Conservation (phyloP, 2,113 vertebrate genomes). For the Leuciscus idus region DNA sequence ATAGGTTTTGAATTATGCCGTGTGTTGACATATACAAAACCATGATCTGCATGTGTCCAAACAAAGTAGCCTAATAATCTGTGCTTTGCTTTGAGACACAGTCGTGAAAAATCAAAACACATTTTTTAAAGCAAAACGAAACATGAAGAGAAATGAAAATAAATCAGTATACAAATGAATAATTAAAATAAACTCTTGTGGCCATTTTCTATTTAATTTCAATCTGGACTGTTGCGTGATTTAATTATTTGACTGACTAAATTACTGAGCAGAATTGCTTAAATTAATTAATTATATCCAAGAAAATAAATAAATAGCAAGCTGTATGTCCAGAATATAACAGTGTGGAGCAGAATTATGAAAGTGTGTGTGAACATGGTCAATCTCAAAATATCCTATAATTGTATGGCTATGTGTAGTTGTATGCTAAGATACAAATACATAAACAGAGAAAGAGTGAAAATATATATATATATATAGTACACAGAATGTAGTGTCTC, state of each 20-base stretch:
- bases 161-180: not conserved
- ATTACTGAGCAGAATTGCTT: not conserved
- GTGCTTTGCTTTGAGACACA: not conserved
- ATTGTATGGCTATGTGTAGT: not conserved
- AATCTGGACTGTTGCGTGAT: not conserved
- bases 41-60: not conserved
- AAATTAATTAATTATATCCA: not conserved
- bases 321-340: not conserved
- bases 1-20: not conserved
- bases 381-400: not conserved
- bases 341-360: not conserved
- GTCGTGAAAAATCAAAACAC: not conserved
- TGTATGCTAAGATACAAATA: not conserved
- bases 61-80: not conserved
- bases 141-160: not conserved
- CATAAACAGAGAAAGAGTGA: not conserved
- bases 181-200: not conserved
- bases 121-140: not conserved
- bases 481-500: not conserved
- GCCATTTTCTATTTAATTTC: not conserved
- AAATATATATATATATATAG: too few relatives aligned
- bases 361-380: not conserved
- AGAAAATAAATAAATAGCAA: not conserved
- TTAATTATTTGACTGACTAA: not conserved
- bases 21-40: not conserved